Percentiles rank a stretch among this genome's conserved stretches.
Conservation (phyloP, 2,113 vertebrate species). For the Laticauda colubrina region DNA sequence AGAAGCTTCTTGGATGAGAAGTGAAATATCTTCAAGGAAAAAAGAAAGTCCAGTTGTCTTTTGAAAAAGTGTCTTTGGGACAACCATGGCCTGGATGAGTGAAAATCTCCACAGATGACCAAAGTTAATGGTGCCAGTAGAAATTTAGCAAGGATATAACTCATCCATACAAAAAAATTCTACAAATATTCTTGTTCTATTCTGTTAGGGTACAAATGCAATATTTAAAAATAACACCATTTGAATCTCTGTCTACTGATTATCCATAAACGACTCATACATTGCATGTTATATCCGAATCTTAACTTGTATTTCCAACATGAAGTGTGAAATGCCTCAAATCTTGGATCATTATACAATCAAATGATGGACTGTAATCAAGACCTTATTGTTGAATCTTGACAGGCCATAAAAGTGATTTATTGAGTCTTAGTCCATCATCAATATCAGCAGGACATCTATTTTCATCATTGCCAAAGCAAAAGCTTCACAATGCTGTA, state of each 20-base stretch:
- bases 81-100: no score
- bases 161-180: background rate
- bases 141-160: background rate
- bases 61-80: no score
- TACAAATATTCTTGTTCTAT: background rate
- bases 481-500: background rate
- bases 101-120: no score
- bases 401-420: background rate
- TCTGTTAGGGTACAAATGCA: background rate
- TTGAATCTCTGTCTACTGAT: background rate
- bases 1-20: no score
- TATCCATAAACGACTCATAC: background rate
- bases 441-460: background rate
- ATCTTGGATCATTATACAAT: background rate
- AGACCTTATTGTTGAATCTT: background rate
- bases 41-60: no score
- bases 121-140: background rate
- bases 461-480: background rate
- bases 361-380: background rate
- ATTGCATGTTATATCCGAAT: background rate
- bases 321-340: background rate
- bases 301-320: background rate
- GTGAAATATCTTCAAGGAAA: no score
- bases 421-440: background rate
- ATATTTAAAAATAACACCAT: background rate